Base-by-base conservation (phyloP, 1,140 invertebrate species). In the Diorhabda carinulata region DNA sequence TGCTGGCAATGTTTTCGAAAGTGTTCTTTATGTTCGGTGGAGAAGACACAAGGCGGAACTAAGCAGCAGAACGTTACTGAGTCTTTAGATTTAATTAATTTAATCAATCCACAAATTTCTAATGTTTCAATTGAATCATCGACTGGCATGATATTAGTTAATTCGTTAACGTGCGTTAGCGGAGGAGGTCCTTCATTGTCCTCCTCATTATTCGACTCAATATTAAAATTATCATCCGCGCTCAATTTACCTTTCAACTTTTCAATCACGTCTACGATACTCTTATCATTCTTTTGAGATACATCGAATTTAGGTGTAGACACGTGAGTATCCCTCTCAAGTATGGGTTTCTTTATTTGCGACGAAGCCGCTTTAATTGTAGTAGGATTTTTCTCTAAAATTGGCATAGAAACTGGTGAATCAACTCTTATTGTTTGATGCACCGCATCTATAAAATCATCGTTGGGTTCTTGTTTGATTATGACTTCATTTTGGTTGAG, bases 1-100 rank as follows among this genome's bases (percentile, higher is more conserved):
- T 72, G 71, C 43, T 71, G 74, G 63, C 76, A 80, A 69, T 80
- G 79, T 6, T 61, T 63, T 45, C 73, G 67, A 59, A 78, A 77
- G 1, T 71, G 64, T 3, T 70, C 58, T 41, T 69, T 65, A 42
- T 74, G 64, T 45, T 71, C 73, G 0, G 78, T 75, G 6, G 67
- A 66, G 57, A 77, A 77, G 7, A 74, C 66, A 63, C 79, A 80
- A n/a, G 68, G 64, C 5, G 73, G 69, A 10, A 74, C 71, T 10
- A 70, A 60, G 68, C 79, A 80, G 9, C 65, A 68, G 61, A 76
- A 80, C 43, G 72, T 69, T n/a, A 72, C 43, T 3, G 59, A 61
- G 3, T 63, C 65, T 7, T 57, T 63, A 4, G n/a, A 52, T 44
- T 74, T 76, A n/a, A 71, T 71, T 1, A 72, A 64, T 47, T 74